Percentiles rank a stretch among this genome's conserved stretches.
phyloP scores from a whole-genome alignment of 2,888 invertebrate genomes.

The Nymphalis urticae region DNA sequence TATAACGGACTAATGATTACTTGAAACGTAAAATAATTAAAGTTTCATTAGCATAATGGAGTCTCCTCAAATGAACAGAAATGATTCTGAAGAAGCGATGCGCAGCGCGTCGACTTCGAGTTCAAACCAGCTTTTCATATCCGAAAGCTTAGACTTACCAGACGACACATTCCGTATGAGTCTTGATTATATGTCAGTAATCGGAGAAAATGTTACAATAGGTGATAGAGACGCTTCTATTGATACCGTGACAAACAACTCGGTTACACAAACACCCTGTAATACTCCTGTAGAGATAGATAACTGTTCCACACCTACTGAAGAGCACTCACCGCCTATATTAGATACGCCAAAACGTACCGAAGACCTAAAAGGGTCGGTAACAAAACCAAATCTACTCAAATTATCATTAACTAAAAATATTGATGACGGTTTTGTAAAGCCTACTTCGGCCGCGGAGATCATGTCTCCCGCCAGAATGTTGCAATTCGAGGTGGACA shows the following conservation, averaged over 20 bases:
- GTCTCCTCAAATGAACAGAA: constrained; percentile 45
- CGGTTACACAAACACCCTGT: constrained; percentile 32
- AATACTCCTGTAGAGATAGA: constrained; percentile 45
- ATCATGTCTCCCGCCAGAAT: constrained; percentile 75
- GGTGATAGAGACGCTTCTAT: constrained; percentile 54
- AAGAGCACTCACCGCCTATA: constrained; percentile 42
- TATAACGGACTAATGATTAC: constrained; percentile 4
- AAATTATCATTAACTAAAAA: constrained; percentile 62
- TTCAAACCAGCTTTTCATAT: constrained; percentile 61
- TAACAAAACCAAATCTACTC: constrained; percentile 49
- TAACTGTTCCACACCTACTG: constrained; percentile 38
- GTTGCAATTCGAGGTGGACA: constrained; percentile 70
- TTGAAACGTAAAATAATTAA: constrained; percentile 14
- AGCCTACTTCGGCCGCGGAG: constrained; percentile 66
- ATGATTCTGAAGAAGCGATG: constrained; percentile 48
- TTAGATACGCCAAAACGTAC: constrained; percentile 33
- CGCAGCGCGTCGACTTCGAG: constrained; percentile 51
- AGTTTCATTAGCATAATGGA: constrained; percentile 52
- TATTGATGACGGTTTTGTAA: constrained; percentile 63
- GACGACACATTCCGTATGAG: constrained; percentile 73
- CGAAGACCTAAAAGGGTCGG: constrained; percentile 23
- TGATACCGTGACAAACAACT: constrained; percentile 45
- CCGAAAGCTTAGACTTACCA: constrained; percentile 63
- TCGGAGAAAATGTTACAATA: constrained; percentile 74
- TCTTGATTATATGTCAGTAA: constrained; percentile 63